phyloP scores from a whole-genome alignment of 2,797 vertebrate species.

The Cryptoblepharus egeriae region DNA sequence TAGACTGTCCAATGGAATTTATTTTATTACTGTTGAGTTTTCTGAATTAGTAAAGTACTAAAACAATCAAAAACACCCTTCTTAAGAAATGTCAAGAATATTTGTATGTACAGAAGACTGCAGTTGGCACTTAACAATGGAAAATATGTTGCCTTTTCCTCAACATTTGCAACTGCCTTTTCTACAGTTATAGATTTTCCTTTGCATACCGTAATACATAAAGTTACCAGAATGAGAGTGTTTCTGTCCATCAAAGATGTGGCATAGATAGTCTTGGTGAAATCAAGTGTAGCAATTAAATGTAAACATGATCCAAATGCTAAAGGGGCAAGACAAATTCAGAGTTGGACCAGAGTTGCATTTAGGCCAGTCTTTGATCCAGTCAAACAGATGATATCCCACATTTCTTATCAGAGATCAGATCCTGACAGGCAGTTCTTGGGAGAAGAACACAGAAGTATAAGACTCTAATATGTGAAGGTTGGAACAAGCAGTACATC shows the following conservation, averaged over 20 bases:
- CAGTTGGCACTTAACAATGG: conserved; percentile 35
- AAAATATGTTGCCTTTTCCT: conserved; percentile 22
- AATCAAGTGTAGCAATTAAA: not conserved
- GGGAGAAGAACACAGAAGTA: not conserved
- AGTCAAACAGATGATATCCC: not conserved
- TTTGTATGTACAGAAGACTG: conserved; percentile 30
- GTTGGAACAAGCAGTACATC: not conserved
- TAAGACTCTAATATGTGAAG: not conserved
- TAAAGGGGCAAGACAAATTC: not conserved
- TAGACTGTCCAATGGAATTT: conserved; percentile 67
- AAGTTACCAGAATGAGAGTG: conserved; percentile 11
- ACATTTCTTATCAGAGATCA: conserved; percentile 7
- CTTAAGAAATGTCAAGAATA: conserved; percentile 28
- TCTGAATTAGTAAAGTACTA: conserved; percentile 28
- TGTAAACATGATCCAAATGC: not conserved
- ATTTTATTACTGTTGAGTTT: conserved; percentile 59
- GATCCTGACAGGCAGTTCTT: not conserved
- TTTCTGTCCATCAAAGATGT: not conserved
- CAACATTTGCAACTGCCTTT: not conserved
- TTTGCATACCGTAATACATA: not conserved
- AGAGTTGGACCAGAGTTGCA: no score
- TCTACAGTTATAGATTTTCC: not conserved
- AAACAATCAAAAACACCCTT: not conserved
- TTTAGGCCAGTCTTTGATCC: not conserved
- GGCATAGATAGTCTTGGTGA: not conserved